phyloP scores from a whole-genome alignment of 2,888 invertebrate species.

The Platycheirus albimanus region DNA sequence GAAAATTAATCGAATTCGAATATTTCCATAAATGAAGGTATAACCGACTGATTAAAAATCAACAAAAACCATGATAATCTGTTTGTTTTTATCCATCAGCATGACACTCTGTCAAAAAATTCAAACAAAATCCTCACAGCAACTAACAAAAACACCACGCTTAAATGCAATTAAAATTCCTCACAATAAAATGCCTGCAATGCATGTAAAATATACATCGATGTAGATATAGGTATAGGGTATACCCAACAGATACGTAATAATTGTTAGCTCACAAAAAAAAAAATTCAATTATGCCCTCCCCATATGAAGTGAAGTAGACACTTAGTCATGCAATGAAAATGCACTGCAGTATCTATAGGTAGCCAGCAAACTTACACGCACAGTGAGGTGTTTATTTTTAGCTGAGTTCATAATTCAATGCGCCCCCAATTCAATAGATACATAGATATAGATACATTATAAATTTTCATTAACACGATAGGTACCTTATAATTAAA shows the following conservation, averaged over 20 bases:
- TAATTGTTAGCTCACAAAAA: conserved; percentile 24
- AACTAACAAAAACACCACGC: background rate
- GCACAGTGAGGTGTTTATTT: conserved; percentile 5
- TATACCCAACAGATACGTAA: conserved; percentile 1
- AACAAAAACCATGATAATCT: conserved; percentile 1
- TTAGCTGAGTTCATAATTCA: background rate
- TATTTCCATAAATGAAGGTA: no score
- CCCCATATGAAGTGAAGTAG: background rate
- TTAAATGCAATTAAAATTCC: conserved; percentile 63
- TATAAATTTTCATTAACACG: conserved; percentile 40
- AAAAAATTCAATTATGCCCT: conserved; percentile 30
- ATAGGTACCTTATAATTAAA: conserved; percentile 2
- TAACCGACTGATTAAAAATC: conserved; percentile 26
- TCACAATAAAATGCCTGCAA: conserved; percentile 25
- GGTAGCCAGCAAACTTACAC: conserved; percentile 4
- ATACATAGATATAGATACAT: background rate
- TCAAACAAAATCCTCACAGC: conserved; percentile 30
- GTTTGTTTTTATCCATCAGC: conserved; percentile 15
- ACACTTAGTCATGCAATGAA: conserved; percentile 61
- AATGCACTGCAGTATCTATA: conserved; percentile 41
- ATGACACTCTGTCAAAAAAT: conserved; percentile 20
- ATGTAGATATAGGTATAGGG: background rate
- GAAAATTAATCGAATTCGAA: no score
- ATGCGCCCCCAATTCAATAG: conserved; percentile 34
- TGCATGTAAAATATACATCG: background rate